phyloP scores from a whole-genome alignment of 2,797 vertebrate species.

The Darevskia nairensis region DNA sequence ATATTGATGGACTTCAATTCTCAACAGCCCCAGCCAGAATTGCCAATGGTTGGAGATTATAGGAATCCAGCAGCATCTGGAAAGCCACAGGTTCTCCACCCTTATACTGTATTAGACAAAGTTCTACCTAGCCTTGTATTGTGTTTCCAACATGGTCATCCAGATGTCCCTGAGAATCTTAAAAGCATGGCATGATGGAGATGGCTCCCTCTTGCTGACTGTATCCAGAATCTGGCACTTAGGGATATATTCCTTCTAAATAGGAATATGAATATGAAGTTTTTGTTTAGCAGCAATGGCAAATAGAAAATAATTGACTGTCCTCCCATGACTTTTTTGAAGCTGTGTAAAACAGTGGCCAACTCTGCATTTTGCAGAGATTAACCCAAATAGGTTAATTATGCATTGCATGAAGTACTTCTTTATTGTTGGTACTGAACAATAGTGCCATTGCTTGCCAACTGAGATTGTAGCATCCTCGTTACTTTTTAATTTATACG shows the following conservation, averaged over 20 bases:
- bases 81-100: neutral
- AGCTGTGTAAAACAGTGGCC: neutral
- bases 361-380: neutral
- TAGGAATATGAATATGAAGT: neutral
- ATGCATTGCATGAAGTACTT: neutral
- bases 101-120: too few species aligned
- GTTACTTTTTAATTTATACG: neutral
- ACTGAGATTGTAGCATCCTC: neutral
- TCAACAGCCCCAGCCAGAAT: too few species aligned
- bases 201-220: neutral
- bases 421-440: neutral
- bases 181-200: neutral
- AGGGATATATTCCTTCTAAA: neutral
- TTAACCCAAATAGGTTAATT: constrained; percentile 17
- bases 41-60: neutral
- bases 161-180: neutral
- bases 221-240: neutral
- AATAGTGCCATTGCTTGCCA: neutral
- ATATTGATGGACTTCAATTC: too few species aligned
- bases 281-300: neutral
- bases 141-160: neutral
- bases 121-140: neutral
- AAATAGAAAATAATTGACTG: neutral
- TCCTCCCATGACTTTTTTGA: neutral
- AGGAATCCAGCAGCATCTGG: neutral